These are phyloP conservation scores for Tetragnatha versicolor DNA, from an alignment of 1,140 invertebrate genomes.

Conservation along the genomic window DNA sequence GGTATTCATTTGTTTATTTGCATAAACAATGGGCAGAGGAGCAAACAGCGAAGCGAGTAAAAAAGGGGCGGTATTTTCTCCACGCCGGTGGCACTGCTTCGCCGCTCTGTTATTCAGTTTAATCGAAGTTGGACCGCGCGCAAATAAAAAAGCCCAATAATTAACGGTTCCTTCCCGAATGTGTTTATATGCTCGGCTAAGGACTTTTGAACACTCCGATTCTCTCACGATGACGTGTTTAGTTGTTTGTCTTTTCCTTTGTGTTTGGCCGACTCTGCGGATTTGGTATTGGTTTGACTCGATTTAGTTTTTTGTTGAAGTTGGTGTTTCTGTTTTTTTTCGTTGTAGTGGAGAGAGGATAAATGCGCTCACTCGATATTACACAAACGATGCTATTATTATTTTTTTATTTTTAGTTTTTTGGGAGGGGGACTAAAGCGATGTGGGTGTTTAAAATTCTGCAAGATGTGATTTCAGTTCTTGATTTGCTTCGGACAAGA, in stretches of 20 bases:
- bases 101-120: neutral
- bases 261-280: neutral
- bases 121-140: neutral
- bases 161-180: neutral
- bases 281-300: too few species aligned
- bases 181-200: too few species aligned
- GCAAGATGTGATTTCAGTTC: too few species aligned
- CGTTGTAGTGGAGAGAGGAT: neutral
- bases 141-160: neutral
- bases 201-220: neutral
- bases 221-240: neutral
- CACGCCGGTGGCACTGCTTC: neutral
- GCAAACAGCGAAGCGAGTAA: neutral
- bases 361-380: too few species aligned
- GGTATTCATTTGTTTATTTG: slow-evolving; percentile 3
- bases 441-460: too few species aligned
- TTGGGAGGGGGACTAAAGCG: too few species aligned
- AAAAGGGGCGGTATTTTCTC: neutral
- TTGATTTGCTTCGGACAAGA: too few species aligned
- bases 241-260: neutral
- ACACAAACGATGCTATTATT: too few species aligned
- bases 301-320: too few species aligned
- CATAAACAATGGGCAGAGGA: neutral
- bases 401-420: too few species aligned
- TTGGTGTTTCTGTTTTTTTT: neutral